Evolutionary conservation across 2,113 vertebrate genomes (phyloP), one percentile per base, ranked within the genome.

Genomic region (Vulpes vulpes): DNA sequence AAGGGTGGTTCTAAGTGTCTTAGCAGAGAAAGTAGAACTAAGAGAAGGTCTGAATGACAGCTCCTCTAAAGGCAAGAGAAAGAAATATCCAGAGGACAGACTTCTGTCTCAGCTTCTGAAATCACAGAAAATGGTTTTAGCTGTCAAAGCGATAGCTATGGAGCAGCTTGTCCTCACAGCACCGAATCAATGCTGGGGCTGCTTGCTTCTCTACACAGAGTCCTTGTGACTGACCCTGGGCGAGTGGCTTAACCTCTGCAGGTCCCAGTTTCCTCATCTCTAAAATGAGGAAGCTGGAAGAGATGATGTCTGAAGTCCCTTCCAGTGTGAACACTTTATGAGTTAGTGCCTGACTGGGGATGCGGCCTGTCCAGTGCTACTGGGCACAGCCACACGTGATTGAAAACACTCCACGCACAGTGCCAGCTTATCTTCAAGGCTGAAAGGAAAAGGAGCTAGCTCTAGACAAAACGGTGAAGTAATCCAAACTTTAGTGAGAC

Each of bases 211-310:
- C 6, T 5, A 32, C 59, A 38, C 38, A 32, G 16, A 38, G 64
- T 94, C 96, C 79, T 86, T 71, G 64, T 35, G 76, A 91, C 59
- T 19, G 55, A 98, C 49, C 38, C 57, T 16, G 64, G 69, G 59
- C 53, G 88, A 84, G 62, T 82, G 43, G 62, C 32, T 97, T 97
- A 89, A 96, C 89, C 91, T 97, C 71, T 94, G 43, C 43, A 43
- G 83, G 92, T 94, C 71, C 87, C 53, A 69, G 84, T 97, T 97
- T 98, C 92, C 94, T 97, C 95, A 85, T 92, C 97, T 97, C 65
- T 97, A 96, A 98, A 96, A 96, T 95, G 59, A 96, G 80, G 38
- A 71, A 38, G 15, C 51, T 96, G 84, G 76, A 94, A 71, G 9
- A 81, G 80, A 94, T 95, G 84, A 94, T 71, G 92, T 81, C 90